These are phyloP conservation scores for Pachyrhynchus sulphureomaculatus DNA, from an alignment of 1,140 invertebrate genomes.

Conservation along the genomic window DNA sequence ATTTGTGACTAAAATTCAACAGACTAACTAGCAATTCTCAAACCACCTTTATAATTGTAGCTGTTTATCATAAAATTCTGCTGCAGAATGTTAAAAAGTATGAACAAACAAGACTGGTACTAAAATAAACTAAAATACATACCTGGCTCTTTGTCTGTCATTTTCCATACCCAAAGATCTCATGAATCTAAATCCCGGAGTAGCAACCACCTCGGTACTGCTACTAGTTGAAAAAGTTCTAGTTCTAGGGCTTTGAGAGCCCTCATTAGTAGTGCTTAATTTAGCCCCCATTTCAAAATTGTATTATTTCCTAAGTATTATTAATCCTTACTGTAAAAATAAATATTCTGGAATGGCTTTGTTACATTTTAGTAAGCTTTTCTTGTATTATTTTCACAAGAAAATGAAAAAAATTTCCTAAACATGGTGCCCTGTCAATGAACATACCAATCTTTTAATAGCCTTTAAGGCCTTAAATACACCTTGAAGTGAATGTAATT, in stretches of 20 bases:
- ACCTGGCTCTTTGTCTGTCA: conserved; percentile 66
- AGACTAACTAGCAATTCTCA: too few relatives aligned
- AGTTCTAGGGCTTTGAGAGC: conserved; percentile 68
- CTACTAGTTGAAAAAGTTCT: conserved; percentile 77
- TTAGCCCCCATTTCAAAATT: conserved; percentile 71
- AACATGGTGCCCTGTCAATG: conserved; percentile 2
- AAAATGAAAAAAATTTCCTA: conserved; percentile 13
- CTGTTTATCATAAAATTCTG: too few relatives aligned
- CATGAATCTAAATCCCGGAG: conserved; percentile 71
- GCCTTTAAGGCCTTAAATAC: not conserved
- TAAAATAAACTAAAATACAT: conserved; percentile 46
- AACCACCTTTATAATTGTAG: too few relatives aligned
- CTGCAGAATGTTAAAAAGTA: too few relatives aligned
- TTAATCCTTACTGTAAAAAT: not conserved
- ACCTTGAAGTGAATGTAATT: not conserved
- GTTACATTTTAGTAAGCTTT: conserved; percentile 17
- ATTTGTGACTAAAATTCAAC: too few relatives aligned
- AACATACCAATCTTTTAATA: not conserved
- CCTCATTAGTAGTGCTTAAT: conserved; percentile 71
- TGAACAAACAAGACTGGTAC: too few relatives aligned
- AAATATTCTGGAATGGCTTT: conserved; percentile 8
- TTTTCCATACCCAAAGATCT: conserved; percentile 71
- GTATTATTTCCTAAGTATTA: not conserved
- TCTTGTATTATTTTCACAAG: conserved; percentile 4
- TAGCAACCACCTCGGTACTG: conserved; percentile 66